These are phyloP conservation scores for Sebastolobus altivelis DNA, from an alignment of 2,797 vertebrate genomes.

Conservation along the genomic window DNA sequence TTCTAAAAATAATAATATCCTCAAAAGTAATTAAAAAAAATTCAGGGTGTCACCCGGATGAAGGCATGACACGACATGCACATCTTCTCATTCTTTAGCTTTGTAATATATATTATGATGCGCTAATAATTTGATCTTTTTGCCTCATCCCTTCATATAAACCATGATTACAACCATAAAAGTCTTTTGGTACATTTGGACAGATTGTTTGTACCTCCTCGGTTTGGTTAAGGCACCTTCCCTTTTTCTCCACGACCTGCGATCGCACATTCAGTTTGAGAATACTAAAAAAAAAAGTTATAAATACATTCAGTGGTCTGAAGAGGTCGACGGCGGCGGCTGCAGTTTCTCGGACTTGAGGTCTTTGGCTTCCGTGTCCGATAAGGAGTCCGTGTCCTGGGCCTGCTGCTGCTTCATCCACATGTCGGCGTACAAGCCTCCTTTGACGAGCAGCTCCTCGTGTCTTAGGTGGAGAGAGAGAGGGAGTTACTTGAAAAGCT, in stretches of 20 bases:
- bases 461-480: conserved; percentile 82
- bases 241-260: neutral
- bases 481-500: neutral
- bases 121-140: neutral
- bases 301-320: conserved; percentile 58
- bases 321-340: conserved; percentile 68
- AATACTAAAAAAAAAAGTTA: conserved; percentile 17
- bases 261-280: conserved; percentile 25
- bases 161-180: neutral
- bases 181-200: neutral
- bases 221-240: conserved; percentile 24
- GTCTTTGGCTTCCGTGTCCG: conserved; percentile 88
- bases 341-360: conserved; percentile 86
- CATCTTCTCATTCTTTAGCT: neutral
- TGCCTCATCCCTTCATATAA: neutral
- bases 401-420: conserved; percentile 91
- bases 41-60: neutral
- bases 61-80: neutral
- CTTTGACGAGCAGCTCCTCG: conserved; percentile 90
- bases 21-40: neutral
- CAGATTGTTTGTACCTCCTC: neutral
- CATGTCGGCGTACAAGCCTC: conserved; percentile 92
- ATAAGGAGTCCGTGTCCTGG: conserved; percentile 79
- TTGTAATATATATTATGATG: neutral
- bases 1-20: neutral